These are phyloP conservation scores for Phragmatobia fuliginosa DNA, from an alignment of 2,888 invertebrate genomes.

Conservation along the genomic window DNA sequence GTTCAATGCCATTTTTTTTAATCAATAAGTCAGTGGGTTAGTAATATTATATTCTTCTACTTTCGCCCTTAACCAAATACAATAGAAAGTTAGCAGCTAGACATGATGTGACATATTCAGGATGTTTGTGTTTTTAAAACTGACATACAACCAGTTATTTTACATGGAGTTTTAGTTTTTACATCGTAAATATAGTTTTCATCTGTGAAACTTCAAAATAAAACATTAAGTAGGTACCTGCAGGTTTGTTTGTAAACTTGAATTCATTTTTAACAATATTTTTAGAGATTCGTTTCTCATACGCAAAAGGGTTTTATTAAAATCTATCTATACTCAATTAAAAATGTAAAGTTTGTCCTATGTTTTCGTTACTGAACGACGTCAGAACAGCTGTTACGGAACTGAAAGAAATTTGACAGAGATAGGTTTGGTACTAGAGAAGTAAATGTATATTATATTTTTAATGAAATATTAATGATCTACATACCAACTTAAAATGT, in stretches of 20 bases:
- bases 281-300: not conserved
- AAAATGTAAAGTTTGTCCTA: too few relatives aligned
- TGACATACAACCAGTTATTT: not conserved
- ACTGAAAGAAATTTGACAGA: too few relatives aligned
- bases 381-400: too few relatives aligned
- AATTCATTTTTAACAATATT: not conserved
- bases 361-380: too few relatives aligned
- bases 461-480: not conserved
- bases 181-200: not conserved
- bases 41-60: not conserved
- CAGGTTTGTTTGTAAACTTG: not conserved
- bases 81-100: not conserved
- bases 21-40: not conserved
- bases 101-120: not conserved
- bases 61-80: not conserved
- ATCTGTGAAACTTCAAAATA: not conserved
- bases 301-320: not conserved
- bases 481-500: not conserved
- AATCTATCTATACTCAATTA: too few relatives aligned
- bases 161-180: not conserved
- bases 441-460: too few relatives aligned
- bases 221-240: not conserved
- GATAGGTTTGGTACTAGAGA: too few relatives aligned
- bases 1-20: not conserved
- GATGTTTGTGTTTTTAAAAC: not conserved